Evolutionary conservation across 2,888 invertebrate species (phyloP).

Genomic region (Pristionchus japonicus): DNA sequence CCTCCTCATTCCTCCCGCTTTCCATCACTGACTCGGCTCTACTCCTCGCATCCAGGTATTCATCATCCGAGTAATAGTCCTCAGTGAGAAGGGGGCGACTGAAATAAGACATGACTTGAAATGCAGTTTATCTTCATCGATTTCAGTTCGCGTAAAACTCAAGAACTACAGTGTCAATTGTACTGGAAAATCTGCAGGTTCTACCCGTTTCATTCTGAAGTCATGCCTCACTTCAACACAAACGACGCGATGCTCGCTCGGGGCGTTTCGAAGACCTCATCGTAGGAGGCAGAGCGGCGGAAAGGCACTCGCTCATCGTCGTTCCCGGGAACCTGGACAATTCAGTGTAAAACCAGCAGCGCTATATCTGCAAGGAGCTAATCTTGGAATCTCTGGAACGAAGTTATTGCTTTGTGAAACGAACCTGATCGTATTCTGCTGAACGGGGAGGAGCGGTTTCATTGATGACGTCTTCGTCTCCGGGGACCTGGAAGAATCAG

Average conservation of each 20-base stretch:
- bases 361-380: too few relatives aligned
- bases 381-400: too few relatives aligned
- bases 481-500: background rate
- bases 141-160: too few relatives aligned
- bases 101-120: background rate
- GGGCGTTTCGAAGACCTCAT: conserved; percentile 12
- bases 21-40: background rate
- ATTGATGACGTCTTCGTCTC: background rate
- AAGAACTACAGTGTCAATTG: too few relatives aligned
- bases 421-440: background rate
- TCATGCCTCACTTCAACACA: background rate
- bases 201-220: too few relatives aligned
- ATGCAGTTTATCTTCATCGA: too few relatives aligned
- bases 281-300: background rate
- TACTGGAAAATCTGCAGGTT: too few relatives aligned
- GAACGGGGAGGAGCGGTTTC: background rate
- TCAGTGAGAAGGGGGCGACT: background rate
- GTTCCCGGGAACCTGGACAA: background rate
- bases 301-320: background rate
- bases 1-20: background rate
- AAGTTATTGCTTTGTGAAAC: too few relatives aligned
- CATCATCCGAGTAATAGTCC: background rate
- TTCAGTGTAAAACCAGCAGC: background rate
- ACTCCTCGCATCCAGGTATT: background rate
- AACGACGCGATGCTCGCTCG: background rate